Evolutionary conservation across 2,797 vertebrate genomes (phyloP).

Genomic region (Danio choprae): DNA sequence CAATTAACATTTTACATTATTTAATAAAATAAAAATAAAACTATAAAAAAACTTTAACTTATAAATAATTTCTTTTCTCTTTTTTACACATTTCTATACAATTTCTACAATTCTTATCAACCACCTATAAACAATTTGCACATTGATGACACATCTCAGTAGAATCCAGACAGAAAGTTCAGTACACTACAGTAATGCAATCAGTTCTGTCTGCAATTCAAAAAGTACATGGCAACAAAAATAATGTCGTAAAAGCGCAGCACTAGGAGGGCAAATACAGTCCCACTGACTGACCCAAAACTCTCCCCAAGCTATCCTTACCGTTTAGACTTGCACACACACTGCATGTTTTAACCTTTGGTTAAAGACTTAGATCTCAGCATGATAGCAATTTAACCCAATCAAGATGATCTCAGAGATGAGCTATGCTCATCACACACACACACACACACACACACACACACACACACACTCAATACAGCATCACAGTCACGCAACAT

Average conservation of each 20-base stretch:
- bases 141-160: not conserved
- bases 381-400: conserved; percentile 39
- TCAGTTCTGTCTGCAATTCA: not conserved
- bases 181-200: not conserved
- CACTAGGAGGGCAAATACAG: not conserved
- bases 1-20: no score
- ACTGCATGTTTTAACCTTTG: conserved; percentile 8
- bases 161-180: not conserved
- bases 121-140: not conserved
- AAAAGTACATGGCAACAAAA: not conserved
- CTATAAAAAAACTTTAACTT: no score
- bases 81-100: no score
- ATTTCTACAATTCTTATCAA: not conserved
- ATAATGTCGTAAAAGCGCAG: not conserved
- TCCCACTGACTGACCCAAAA: not conserved
- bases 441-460: conserved; percentile 33
- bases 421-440: conserved; percentile 38
- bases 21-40: no score
- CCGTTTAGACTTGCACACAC: not conserved
- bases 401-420: conserved; percentile 48
- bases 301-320: not conserved
- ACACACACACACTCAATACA: conserved; percentile 37
- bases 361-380: conserved; percentile 30
- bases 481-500: conserved; percentile 32
- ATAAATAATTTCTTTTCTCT: no score